Base-by-base conservation (phyloP, 2,113 vertebrate genomes). In the Hassar affinis region DNA sequence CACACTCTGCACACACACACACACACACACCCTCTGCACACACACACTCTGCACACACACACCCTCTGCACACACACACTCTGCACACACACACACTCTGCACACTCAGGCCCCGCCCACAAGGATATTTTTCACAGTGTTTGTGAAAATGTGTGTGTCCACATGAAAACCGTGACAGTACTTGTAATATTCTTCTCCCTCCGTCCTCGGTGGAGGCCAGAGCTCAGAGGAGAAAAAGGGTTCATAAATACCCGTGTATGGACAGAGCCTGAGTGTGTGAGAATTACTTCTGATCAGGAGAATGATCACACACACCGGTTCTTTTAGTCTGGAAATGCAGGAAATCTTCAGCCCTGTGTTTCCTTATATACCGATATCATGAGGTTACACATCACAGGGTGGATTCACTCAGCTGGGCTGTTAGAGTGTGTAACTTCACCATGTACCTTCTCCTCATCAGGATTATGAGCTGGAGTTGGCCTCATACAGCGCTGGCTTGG, bases 381-480 rank as follows among this genome's bases (percentile, higher is more conserved):
- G 20, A 7, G 22, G 22, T 57, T 22, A 42, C 38, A n/a, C 52
- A 1, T 56, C 18, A 56, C 15, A 56, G 59, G 5, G 27, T 27
- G 2, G 15, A 30, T 62, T 62, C 7, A 30, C 27, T 61, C 10
- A 61, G n/a, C 20, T 47, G 18, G 42, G 45, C 11, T 27, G 17
- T 15, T 51, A 45, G 12, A 30, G 15, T 30, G 47, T 51, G 15
- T 30, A 27, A 49, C 2, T 15, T 49, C 35, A 12, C 1, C 27
- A 0, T 52, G 2, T 18, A 0, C 52, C 17, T 0, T 25, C 27
- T 52, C 30, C 30, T 77, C 11, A 4, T 81, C 89, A 99, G 98
- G 96, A 99, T 93, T 99, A 98, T 81, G 98, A 99, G 87, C 90
- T 98, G 45, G 96, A 98, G 87, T 91, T 98, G 91, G 97, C 96